Base-by-base conservation (phyloP, 2,888 invertebrate species). In the Epinotia brunnichana region DNA sequence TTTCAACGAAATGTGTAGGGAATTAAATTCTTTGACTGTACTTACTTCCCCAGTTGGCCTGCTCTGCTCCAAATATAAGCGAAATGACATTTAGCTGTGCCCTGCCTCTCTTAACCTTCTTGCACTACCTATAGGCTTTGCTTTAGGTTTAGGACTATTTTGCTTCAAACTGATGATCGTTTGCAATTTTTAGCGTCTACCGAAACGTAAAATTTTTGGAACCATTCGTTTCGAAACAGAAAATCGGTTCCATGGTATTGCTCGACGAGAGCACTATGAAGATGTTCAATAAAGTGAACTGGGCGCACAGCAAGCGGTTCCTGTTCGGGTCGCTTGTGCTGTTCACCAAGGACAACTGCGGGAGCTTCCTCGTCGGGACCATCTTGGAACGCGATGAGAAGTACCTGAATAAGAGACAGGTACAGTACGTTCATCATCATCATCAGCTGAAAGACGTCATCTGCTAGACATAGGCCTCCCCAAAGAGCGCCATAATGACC, bases 301-400 rank as follows among this genome's bases (percentile, higher is more conserved):
- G 91, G 91, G 76, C 79, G 0, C 81, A 90, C 69, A 90, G 83
- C 77, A 95, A 95, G 80, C 87, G 95, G 64, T 94, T 97, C 64
- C 92, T 96, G 80, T 95, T 87, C 84, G 97, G 97, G 0, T 95
- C 96, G 0, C 88, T 97, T 62, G 84, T 98, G 0, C 94, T 96
- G 77, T 95, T 98, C 66, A 96, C 96, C 0, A 92, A 92, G 2
- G 95, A 96, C 80, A 90, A 95, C 70, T 97, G 97, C 83, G 85
- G 94, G 53, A 94, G 94, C 53, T 90, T 96, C 48, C 89, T 95
- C 66, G 94, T 97, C 76, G 97, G 95, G 1, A 95, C 95, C 0
- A 95, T 97, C 53, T 86, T 94, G 7, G 94, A 95, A 63, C 90
- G 95, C 1, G 93, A 95, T 61, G 74, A 79, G 2, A 82, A 83